These are phyloP conservation scores for Aphidius ervi DNA, from an alignment of 1,140 invertebrate genomes.

Conservation along the genomic window DNA sequence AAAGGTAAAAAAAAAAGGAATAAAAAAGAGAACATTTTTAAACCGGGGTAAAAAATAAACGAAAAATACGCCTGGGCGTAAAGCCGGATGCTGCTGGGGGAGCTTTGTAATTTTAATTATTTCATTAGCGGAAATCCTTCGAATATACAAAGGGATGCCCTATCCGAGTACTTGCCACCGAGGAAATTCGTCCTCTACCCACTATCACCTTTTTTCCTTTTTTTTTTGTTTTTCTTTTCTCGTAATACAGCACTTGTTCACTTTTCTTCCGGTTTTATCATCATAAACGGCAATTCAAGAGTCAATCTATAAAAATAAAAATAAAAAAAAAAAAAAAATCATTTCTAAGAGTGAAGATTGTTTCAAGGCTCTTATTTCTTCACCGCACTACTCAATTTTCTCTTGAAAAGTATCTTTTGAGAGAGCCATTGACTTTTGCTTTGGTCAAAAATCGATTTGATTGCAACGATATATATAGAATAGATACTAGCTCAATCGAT, in stretches of 20 bases:
- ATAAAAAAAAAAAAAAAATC: too few relatives aligned
- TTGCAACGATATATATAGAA: too few relatives aligned
- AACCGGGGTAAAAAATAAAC: conserved; percentile 4
- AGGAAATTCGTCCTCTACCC: conserved; percentile 16
- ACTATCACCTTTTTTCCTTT: conserved; percentile 1
- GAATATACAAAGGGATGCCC: conserved; percentile 27
- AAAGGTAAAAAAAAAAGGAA: background rate
- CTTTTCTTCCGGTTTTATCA: too few relatives aligned
- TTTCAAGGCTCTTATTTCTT: too few relatives aligned
- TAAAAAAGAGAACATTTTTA: background rate
- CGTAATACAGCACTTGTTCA: background rate
- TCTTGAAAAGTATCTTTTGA: too few relatives aligned
- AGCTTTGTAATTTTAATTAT: conserved; percentile 46
- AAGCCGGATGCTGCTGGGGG: conserved; percentile 13
- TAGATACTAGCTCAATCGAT: too few relatives aligned
- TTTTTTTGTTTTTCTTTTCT: conserved; percentile 11
- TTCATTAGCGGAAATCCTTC: conserved; percentile 38
- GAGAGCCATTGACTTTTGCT: too few relatives aligned
- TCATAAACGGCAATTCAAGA: too few relatives aligned
- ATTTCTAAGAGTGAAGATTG: too few relatives aligned
- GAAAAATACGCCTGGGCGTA: background rate
- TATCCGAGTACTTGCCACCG: conserved; percentile 8
- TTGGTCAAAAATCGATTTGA: too few relatives aligned
- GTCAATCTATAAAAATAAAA: too few relatives aligned
- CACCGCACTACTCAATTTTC: too few relatives aligned